Percentiles rank a stretch among this genome's conserved stretches.
Evolutionary conservation across 2,797 vertebrate genomes (phyloP).

Genomic region (Pipistrellus pipistrellus): DNA sequence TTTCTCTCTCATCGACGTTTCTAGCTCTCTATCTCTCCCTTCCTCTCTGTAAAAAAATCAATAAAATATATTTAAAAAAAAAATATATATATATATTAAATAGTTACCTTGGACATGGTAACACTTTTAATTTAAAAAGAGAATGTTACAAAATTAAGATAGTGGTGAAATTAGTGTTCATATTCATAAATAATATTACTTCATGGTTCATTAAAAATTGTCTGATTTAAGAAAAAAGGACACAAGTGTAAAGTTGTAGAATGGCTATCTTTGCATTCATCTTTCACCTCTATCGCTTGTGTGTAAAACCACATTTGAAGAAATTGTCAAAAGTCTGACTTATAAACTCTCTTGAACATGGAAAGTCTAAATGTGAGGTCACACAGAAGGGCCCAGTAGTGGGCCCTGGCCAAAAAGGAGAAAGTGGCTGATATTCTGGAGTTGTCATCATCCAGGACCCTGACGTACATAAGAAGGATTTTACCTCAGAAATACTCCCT

Average conservation of each 20-base stretch:
- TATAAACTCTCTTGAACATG: neutral
- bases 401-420: neutral
- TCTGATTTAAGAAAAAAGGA: neutral
- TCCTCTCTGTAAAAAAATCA: too few species aligned
- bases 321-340: conserved; percentile 8
- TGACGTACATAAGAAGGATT: neutral
- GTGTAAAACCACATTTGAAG: neutral
- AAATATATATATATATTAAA: conserved; percentile 44
- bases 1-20: too few species aligned
- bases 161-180: neutral
- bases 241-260: neutral
- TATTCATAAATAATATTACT: conserved; percentile 1
- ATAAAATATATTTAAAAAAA: too few species aligned
- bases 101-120: neutral
- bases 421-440: neutral
- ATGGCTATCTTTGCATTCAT: neutral
- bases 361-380: neutral
- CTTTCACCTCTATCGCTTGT: neutral
- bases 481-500: conserved; percentile 3
- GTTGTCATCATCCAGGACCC: neutral
- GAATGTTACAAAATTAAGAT: neutral
- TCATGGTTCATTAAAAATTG: neutral
- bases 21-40: too few species aligned
- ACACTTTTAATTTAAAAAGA: neutral
- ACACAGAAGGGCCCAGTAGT: neutral